Base-by-base conservation (phyloP, 2,797 vertebrate species). In the Pitangus sulphuratus region DNA sequence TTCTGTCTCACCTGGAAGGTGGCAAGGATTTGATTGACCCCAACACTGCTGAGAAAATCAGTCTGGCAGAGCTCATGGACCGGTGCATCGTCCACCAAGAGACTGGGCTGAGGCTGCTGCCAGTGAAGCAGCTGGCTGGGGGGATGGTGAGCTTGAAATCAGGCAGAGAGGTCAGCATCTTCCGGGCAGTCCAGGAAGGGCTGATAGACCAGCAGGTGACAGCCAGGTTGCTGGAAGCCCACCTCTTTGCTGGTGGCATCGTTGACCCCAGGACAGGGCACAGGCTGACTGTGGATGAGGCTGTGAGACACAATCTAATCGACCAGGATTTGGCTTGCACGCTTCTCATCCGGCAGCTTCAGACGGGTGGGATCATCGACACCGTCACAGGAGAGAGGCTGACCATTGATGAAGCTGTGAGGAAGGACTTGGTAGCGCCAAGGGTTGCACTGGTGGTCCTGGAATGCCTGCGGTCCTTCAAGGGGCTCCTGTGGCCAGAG, bases 171-270 rank as follows among this genome's bases (percentile, higher is more conserved):
- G 99, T 99, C 42, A 99, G 98, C 84, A 98, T 99, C 94, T 99
- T 99, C 97, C 98, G 97, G 8, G 99, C 99, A 0, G 93, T 99
- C 31, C 99, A 99, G 93, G 99, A 99, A 94, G 99, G 99, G 26
- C 97, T 99, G 51, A 98, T 99, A 62, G 99, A 99, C 89, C 98
- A 98, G 6, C 98, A 99, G 84, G 99, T 99, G 9, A 98, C 98
- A 2, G 80, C 98, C 65, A 98, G 99, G 87, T 92, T 99, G 57
- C 97, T 99, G 68, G 99, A 99, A 98, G 98, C 98, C 72, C 99
- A 99, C n/a, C 98, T 99, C 47, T 99, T 99, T 96, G 99, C 99
- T 19, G 99, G 99, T 30, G 99, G 99, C 87, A 99, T 99, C 45
- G 97, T 97, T 37, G 99, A 99, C 95, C 98, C 99, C 26, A 98